Evolutionary conservation across 2,797 vertebrate species (phyloP).

Genomic region (Rhinoraja longicauda): DNA sequence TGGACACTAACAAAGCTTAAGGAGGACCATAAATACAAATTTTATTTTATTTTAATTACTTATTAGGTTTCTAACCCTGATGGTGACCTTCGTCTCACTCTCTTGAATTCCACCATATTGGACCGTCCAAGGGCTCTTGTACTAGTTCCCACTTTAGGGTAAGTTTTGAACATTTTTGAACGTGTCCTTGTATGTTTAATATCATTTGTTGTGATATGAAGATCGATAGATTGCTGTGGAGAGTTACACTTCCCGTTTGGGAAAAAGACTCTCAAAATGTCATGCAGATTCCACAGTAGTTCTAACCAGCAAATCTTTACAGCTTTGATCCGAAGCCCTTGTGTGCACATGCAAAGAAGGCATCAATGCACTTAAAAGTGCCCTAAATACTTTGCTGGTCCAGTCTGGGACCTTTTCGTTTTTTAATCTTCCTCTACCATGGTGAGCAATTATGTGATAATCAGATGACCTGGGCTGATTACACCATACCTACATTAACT

Average conservation of each 20-base stretch:
- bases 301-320: no score
- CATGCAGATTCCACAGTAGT: neutral
- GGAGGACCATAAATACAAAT: neutral
- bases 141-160: constrained; percentile 82
- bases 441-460: neutral
- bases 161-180: neutral
- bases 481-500: neutral
- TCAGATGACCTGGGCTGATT: neutral
- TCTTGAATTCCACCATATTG: constrained; percentile 80
- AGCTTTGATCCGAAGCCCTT: no score
- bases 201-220: neutral
- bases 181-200: neutral
- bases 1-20: neutral
- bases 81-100: constrained; percentile 77
- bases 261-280: neutral
- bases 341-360: no score
- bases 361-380: no score
- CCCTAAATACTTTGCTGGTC: no score
- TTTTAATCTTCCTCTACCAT: neutral
- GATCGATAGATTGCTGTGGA: neutral
- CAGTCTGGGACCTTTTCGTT: neutral
- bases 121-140: constrained; percentile 85
- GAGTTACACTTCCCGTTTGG: neutral
- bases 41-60: neutral
- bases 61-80: constrained; percentile 86